Evolutionary conservation across 2,797 vertebrate genomes (phyloP), one percentile per base, ranked within the genome.

Genomic region (Vireo griseus): DNA sequence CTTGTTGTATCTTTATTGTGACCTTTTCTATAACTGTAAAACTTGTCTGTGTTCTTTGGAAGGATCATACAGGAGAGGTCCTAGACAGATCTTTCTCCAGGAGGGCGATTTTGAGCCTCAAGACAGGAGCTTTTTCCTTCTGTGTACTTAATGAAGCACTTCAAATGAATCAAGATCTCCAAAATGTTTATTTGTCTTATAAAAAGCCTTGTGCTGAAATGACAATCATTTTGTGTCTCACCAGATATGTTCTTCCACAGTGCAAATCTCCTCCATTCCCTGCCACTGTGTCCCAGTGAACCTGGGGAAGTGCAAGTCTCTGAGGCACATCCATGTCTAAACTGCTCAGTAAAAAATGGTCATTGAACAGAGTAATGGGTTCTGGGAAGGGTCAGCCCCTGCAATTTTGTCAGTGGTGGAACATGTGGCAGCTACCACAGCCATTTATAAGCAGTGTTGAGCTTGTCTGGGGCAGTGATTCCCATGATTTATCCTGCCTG

Each of bases 261-360:
- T 33, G 52, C 16, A 19, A 57, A 65, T 50, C 44, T 75, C 1
- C 77, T 91, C 54, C 11, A 1, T 65, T 28, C 83, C 2, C 55
- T 62, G 50, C 9, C 51, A 1, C 28, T n/a, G 0, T 28, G 11
- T 16, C 20, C 54, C 55, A 8, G n/a, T 13, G 68, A 48, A 8
- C 67, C 12, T 37, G 13, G 62, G 51, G 33, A 72, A 40, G 24
- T 2, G 3, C 16, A 52, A 10, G 25, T 55, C 29, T 40, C 44
- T 68, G 62, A 58, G 54, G 37, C 44, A 78, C 8, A 26, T 62
- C 28, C 25, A 2, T 13, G 4, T 28, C 14, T 3, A 24, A 86
- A 75, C 19, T 52, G 31, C n/a, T 54, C 28, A 16, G 62, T 44
- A 29, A 52, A 54, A 86, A 16, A 3, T 4, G 16, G 14, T 31